Evolutionary conservation across 1,140 invertebrate genomes (phyloP).

Genomic region (Aradophagus sp.): DNA sequence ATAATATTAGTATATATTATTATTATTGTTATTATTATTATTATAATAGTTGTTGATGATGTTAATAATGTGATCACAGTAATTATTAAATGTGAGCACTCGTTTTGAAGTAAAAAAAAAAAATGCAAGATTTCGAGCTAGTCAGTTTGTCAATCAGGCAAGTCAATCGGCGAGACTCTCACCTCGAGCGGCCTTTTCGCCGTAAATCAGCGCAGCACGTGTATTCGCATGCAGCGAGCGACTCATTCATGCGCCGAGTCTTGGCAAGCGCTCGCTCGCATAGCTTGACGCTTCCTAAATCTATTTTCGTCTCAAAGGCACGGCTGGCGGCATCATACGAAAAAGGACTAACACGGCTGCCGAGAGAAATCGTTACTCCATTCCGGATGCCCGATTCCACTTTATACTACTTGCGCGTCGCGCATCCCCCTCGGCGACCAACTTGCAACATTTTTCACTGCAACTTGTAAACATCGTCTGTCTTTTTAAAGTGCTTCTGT

Average conservation of each 20-base stretch:
- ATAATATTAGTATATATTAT: too few relatives aligned
- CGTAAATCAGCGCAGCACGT: slow-evolving; percentile 72
- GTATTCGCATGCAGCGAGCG: slow-evolving; percentile 63
- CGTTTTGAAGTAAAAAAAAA: too few relatives aligned
- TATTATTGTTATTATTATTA: too few relatives aligned
- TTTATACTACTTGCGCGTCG: slow-evolving; percentile 7
- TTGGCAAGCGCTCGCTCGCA: slow-evolving; percentile 61
- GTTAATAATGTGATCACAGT: too few relatives aligned
- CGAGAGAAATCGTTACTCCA: slow-evolving; percentile 49
- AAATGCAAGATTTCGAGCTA: slow-evolving; percentile 16
- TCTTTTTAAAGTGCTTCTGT: not conserved
- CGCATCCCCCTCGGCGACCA: slow-evolving; percentile 31
- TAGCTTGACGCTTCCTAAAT: slow-evolving; percentile 69
- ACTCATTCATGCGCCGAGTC: slow-evolving; percentile 68
- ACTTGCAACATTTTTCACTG: slow-evolving; percentile 4
- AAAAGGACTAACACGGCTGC: slow-evolving; percentile 34
- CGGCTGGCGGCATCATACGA: slow-evolving; percentile 29
- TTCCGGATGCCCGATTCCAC: slow-evolving; percentile 31
- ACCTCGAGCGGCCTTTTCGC: slow-evolving; percentile 32
- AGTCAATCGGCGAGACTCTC: slow-evolving; percentile 21
- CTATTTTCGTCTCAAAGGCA: slow-evolving; percentile 64
- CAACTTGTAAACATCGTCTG: too few relatives aligned
- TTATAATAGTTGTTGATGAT: too few relatives aligned
- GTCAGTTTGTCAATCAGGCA: slow-evolving; percentile 24
- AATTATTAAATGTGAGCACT: too few relatives aligned